Percentiles rank a stretch among this genome's conserved stretches.
phyloP scores from a whole-genome alignment of 2,113 vertebrate genomes.

The Illadopsis cleaveri region DNA sequence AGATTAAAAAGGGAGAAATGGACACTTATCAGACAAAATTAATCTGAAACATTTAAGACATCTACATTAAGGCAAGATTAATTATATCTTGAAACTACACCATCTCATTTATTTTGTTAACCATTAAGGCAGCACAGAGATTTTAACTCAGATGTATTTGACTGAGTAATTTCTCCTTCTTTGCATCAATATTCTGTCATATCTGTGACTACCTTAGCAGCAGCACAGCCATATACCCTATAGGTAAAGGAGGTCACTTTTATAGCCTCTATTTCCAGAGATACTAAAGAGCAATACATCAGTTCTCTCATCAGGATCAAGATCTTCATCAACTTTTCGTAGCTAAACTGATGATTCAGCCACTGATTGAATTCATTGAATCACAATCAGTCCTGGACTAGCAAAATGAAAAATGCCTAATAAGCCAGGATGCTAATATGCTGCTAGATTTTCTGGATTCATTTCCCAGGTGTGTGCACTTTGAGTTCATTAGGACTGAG shows the following conservation, averaged over 20 bases:
- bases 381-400: neutral
- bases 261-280: neutral
- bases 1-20: neutral
- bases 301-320: neutral
- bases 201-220: neutral
- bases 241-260: neutral
- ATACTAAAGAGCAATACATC: neutral
- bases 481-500: neutral
- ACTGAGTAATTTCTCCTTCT: neutral
- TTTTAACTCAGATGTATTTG: neutral
- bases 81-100: neutral
- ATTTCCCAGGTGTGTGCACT: neutral
- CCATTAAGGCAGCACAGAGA: neutral
- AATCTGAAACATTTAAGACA: neutral
- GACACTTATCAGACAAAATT: neutral
- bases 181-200: neutral
- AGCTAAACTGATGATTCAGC: conserved; percentile 16
- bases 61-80: neutral
- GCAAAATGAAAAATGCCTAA: conserved; percentile 8
- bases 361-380: neutral
- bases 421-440: neutral
- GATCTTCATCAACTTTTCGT: neutral
- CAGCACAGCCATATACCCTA: neutral
- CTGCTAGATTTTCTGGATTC: neutral
- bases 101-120: neutral